Evolutionary conservation across 2,797 vertebrate species (phyloP).

Genomic region (Clarias pachynema): DNA sequence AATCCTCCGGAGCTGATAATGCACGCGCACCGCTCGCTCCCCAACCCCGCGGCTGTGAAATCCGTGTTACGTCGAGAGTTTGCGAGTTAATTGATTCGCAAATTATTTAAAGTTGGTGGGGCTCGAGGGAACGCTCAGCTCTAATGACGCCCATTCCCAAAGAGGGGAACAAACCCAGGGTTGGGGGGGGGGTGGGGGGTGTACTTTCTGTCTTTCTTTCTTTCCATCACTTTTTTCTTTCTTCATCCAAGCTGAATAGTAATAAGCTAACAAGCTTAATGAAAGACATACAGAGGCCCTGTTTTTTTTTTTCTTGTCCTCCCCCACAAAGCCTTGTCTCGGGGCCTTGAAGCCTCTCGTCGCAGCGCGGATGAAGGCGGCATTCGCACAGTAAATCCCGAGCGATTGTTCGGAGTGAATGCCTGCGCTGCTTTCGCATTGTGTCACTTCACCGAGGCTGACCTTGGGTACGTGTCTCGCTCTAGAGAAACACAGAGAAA

Average conservation of each 20-base stretch:
- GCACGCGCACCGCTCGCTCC: conserved; percentile 65
- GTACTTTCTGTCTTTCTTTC: conserved; percentile 53
- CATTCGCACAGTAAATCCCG: conserved; percentile 19
- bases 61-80: conserved; percentile 88
- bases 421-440: conserved; percentile 23
- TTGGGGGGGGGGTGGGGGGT: conserved; percentile 47
- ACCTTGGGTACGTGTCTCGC: conserved; percentile 44
- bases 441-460: conserved; percentile 29
- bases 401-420: conserved; percentile 37
- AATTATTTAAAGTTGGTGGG: conserved; percentile 98
- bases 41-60: conserved; percentile 89
- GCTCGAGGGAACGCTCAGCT: conserved; percentile 85
- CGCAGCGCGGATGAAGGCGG: conserved; percentile 20
- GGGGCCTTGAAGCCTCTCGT: conserved; percentile 33
- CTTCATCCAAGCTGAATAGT: conserved; percentile 69
- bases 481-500: conserved; percentile 35
- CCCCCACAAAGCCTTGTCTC: conserved; percentile 13
- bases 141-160: conserved; percentile 83
- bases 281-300: conserved; percentile 56
- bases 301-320: background rate
- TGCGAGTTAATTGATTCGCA: conserved; percentile 96
- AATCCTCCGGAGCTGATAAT: conserved; percentile 89
- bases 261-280: conserved; percentile 75
- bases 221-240: conserved; percentile 40
- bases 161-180: conserved; percentile 67